phyloP scores from a whole-genome alignment of 2,113 vertebrate genomes.

The Ahaetulla prasina region DNA sequence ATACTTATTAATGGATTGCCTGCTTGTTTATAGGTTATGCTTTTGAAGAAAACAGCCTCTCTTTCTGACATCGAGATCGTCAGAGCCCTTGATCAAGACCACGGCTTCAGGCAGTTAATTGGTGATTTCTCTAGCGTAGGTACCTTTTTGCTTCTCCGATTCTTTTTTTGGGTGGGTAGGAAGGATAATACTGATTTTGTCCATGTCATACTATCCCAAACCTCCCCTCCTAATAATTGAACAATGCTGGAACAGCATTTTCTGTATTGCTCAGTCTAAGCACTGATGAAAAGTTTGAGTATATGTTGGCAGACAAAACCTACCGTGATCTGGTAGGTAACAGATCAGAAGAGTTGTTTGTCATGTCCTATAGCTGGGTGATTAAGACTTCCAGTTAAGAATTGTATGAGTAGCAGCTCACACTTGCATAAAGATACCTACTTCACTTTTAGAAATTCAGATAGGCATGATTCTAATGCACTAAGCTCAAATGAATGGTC shows the following conservation, averaged over 20 bases:
- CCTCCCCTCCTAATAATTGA: background rate
- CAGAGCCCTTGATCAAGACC: constrained; percentile 57
- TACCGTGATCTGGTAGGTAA: background rate
- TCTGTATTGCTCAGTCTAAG: background rate
- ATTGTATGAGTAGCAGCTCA: background rate
- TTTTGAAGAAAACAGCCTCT: constrained; percentile 62
- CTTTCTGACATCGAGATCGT: constrained; percentile 52
- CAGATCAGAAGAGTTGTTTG: background rate
- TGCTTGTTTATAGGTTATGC: constrained; percentile 37
- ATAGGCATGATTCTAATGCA: background rate
- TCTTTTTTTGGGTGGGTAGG: background rate
- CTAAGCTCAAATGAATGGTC: background rate
- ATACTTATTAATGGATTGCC: background rate
- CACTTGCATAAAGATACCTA: too few relatives aligned
- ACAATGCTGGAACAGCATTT: background rate
- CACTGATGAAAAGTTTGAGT: background rate
- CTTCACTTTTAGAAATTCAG: background rate
- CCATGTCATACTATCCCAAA: background rate
- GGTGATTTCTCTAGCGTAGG: constrained; percentile 70
- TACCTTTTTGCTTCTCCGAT: constrained; percentile 5
- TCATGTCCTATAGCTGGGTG: background rate
- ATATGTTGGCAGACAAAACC: background rate
- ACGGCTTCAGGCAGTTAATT: constrained; percentile 49
- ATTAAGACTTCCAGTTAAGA: background rate
- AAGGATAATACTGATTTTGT: background rate